A percentile compares a stretch with the other conserved stretches of the same genome.
phyloP scores from a whole-genome alignment of 2,888 invertebrate species.

The Dicranocentrus wangi region DNA sequence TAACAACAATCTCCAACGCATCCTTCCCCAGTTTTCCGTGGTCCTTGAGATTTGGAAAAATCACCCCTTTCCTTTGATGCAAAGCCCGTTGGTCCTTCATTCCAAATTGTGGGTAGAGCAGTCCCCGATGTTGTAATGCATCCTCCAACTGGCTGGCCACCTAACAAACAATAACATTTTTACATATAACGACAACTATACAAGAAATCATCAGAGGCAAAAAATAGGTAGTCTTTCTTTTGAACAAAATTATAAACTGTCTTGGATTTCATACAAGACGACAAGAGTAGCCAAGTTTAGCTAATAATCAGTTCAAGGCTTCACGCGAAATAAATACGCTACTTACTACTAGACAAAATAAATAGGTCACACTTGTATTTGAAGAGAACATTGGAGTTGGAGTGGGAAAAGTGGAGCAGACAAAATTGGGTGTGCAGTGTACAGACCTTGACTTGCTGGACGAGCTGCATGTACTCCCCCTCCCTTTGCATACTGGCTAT shows the following conservation, averaged over 20 bases:
- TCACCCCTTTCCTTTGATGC: constrained; percentile 72
- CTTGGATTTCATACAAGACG: too few species aligned
- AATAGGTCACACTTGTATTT: constrained; percentile 4
- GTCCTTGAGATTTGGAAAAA: constrained; percentile 73
- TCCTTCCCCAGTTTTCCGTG: constrained; percentile 73
- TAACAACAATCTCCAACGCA: constrained; percentile 73
- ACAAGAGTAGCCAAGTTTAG: too few species aligned
- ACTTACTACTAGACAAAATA: background rate
- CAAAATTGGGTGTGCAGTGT: too few species aligned
- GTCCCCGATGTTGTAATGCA: constrained; percentile 71
- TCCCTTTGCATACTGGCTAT: constrained; percentile 73
- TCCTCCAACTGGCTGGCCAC: constrained; percentile 73
- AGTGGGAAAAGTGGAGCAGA: too few species aligned
- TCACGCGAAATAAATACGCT: background rate
- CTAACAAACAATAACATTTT: too few species aligned
- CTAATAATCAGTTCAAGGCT: constrained; percentile 16
- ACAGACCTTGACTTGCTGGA: constrained; percentile 72
- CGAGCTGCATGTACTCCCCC: constrained; percentile 73
- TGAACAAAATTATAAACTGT: constrained; percentile 1
- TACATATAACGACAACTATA: too few species aligned
- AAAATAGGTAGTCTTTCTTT: background rate
- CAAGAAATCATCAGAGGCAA: too few species aligned
- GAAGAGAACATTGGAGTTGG: background rate
- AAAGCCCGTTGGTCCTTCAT: constrained; percentile 70
- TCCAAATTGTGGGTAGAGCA: constrained; percentile 73